Base-by-base conservation (phyloP, 2,888 invertebrate species). In the Cataglyphis albicans region DNA sequence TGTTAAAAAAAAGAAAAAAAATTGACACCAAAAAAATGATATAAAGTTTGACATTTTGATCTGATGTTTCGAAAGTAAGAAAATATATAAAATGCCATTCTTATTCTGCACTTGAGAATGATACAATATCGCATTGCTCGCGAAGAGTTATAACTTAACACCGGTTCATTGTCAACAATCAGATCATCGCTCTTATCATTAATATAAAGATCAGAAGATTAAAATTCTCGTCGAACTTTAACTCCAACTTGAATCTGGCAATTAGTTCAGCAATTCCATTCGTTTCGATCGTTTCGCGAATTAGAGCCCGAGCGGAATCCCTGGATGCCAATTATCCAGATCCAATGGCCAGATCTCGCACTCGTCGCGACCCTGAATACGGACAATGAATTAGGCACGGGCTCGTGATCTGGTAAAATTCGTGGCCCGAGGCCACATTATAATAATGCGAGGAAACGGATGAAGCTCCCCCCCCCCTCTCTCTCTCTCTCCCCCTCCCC, bases 321-420 rank as follows among this genome's bases (percentile, higher is more conserved):
- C 44, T 63, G 59, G 63, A 35, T 35, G 35, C 21, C 86, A 84
- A 89, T 86, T 89, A 86, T 78, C 9, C 65, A 80, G 57, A 75
- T 80, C 81, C 75, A 67, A 75, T 70, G 85, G 44, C 41, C 44
- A 48, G 64, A 81, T 73, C 72, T 59, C 32, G 78, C 32, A 72
- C 73, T 72, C 48, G 32, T 48, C 44, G 10, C 52, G 65, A 68
- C 59, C 76, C 76, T 57, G 68, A 74, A 65, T 78, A 64, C 63
- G 85, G 57, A 89, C 88, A 88, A 85, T 86, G 88, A 89, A 92
- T 93, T 93, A 91, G 90, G 86, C 87, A 93, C 92, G 92, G 92
- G 82, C 85, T 91, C 91, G 92, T 93, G 93, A 93, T 91, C 90
- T 88, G 90, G 90, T 90, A 91, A 91, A 92, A 93, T 93, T 91